These are phyloP conservation scores for Glossophaga mutica DNA, from an alignment of 2,797 vertebrate genomes.

Conservation along the genomic window DNA sequence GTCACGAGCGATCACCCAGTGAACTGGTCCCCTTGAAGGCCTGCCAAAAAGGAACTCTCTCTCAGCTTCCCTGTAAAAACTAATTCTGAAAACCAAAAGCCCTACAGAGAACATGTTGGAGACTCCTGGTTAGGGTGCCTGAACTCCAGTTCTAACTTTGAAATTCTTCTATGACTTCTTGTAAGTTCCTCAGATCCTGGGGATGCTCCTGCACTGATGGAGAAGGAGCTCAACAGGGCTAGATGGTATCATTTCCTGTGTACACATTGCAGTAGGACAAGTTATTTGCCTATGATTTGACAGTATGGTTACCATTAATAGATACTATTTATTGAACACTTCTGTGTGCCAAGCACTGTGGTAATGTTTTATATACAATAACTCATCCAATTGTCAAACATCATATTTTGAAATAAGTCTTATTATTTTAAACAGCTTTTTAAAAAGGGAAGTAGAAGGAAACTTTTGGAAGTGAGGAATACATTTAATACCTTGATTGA, in stretches of 20 bases:
- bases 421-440: background rate
- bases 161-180: background rate
- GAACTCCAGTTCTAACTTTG: accelerated
- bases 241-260: background rate
- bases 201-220: background rate
- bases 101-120: background rate
- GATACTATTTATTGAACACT: background rate
- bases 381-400: background rate
- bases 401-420: background rate
- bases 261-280: background rate
- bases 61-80: background rate
- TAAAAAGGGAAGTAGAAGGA: background rate
- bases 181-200: background rate
- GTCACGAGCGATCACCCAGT: conserved; percentile 56
- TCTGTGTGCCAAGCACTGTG: background rate
- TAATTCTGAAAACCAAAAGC: background rate
- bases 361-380: background rate
- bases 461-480: background rate
- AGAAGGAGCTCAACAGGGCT: background rate
- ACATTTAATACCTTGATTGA: background rate
- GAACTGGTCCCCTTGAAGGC: conserved; percentile 21
- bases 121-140: background rate
- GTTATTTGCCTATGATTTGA: background rate
- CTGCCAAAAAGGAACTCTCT: background rate
- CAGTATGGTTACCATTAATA: background rate